Percentiles rank a stretch among this genome's conserved stretches.
Evolutionary conservation across 2,888 invertebrate species (phyloP).

Genomic region (Diplazon laetatorius): DNA sequence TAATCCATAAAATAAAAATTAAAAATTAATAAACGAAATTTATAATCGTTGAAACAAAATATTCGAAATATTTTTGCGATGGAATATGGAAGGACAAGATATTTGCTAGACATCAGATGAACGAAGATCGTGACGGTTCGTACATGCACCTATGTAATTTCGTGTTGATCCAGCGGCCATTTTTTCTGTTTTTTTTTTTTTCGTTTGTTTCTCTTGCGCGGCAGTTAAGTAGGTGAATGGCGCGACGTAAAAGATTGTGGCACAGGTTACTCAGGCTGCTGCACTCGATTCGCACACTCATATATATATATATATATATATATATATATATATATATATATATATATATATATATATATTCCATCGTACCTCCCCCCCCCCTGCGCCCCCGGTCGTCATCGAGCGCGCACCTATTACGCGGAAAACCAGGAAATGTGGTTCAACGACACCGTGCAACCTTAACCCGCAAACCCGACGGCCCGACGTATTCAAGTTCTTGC

Average conservation of each 20-base stretch:
- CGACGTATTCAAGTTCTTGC: constrained; percentile 67
- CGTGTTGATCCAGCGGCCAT: not conserved
- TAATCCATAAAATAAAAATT: too few relatives aligned
- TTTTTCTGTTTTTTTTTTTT: too few relatives aligned
- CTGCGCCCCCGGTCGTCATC: constrained; percentile 31
- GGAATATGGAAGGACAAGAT: not conserved
- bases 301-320: too few relatives aligned
- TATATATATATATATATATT: constrained; percentile 44
- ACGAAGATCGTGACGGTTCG: not conserved
- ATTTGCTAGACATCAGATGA: not conserved
- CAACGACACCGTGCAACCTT: constrained; percentile 70
- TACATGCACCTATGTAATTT: constrained; percentile 33
- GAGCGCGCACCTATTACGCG: constrained; percentile 62
- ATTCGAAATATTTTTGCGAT: too few relatives aligned
- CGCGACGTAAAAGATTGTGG: constrained; percentile 54
- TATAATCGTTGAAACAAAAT: too few relatives aligned
- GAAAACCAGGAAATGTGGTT: constrained; percentile 68
- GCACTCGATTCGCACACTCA: constrained; percentile 6
- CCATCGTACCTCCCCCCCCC: too few relatives aligned
- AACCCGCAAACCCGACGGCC: constrained; percentile 65
- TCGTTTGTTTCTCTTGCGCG: constrained; percentile 38
- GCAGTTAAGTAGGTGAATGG: constrained; percentile 59
- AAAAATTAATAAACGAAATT: too few relatives aligned
- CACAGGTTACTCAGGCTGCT: constrained; percentile 46
- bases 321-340: too few relatives aligned